Evolutionary conservation across 92 coral and sea anemone genomes (phyloP), one percentile per base, ranked within the genome.

Genomic region (Actinostola sp.): DNA sequence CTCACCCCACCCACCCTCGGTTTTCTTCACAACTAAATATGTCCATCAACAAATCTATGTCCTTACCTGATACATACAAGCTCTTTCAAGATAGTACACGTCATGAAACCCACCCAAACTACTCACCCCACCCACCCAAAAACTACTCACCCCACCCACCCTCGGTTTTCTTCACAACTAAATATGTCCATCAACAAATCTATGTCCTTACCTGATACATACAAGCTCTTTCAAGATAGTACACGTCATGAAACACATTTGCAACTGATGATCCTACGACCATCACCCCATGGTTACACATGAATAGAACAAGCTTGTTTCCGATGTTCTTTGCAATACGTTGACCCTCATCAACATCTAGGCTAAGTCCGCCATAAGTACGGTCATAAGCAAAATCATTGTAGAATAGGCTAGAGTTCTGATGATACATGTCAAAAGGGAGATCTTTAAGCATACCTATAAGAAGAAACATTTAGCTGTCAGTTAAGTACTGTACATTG

Each of bases 211-310:
- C 96, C 92, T 89, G 96, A 63, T 68, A 53, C 86, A 67, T 56
- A 55, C 96, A 89, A 51, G 96, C 86, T 13, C 96, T 76, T 53
- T 89, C 92, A 77, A 89, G 63, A 39, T 76, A 86, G 69, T 86
- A 86, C 1, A 56, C 59, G 35, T 81, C 73, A 63, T 77, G 75
- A 57, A 89, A 89, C 28, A 92, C 78, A 13, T 64, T 55, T 13
- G 96, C 96, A 6, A 80, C 96, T 34, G 61, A 67, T 13, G 57
- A 35, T 38, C 76, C 96, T 35, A 77, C 73, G 31, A 89, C 81
- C 35, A 78, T 32, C 20, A 89, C 92, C 19, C 96, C 96, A 44
- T 89, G 96, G 52, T 82, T 89, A 25, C 71, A 76, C 96, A 89
- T 82, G 54, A 89, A 82, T 69, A 89, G 66, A 3, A 89, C 89